These are phyloP conservation scores for Chrysomela aeneicollis DNA, from an alignment of 2,888 invertebrate genomes.

Conservation along the genomic window DNA sequence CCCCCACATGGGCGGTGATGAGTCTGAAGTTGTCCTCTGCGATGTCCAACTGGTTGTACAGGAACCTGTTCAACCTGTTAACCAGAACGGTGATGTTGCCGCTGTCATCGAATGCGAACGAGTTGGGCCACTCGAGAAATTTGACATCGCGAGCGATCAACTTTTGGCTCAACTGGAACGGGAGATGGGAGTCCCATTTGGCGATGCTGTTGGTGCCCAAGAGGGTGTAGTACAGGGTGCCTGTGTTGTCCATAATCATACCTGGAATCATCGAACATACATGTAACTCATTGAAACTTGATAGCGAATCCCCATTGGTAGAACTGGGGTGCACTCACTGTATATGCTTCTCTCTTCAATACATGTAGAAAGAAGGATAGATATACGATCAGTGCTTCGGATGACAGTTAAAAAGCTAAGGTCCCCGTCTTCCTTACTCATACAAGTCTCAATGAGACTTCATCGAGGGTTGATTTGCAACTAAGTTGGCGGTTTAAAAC, in stretches of 20 bases:
- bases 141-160: slow-evolving; percentile 73
- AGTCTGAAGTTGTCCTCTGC: slow-evolving; percentile 74
- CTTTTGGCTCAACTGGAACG: slow-evolving; percentile 68
- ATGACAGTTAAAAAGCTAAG: too few species aligned
- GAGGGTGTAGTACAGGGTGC: slow-evolving; percentile 74
- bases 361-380: too few species aligned
- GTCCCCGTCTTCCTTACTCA: too few species aligned
- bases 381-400: too few species aligned
- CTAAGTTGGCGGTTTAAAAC: too few species aligned
- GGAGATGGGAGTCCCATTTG: slow-evolving; percentile 72
- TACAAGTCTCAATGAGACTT: too few species aligned
- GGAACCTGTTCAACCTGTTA: slow-evolving; percentile 74
- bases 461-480: too few species aligned
- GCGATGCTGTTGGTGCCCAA: slow-evolving; percentile 74
- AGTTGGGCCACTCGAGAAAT: slow-evolving; percentile 77
- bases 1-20: slow-evolving; percentile 67
- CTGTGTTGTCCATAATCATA: slow-evolving; percentile 77
- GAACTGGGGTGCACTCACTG: too few species aligned
- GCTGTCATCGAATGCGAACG: slow-evolving; percentile 72
- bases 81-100: slow-evolving; percentile 74
- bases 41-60: slow-evolving; percentile 67
- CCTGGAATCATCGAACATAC: slow-evolving; percentile 66
- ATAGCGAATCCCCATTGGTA: background rate
- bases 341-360: background rate
- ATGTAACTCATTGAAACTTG: background rate